A percentile compares a stretch with the other conserved stretches of the same genome.
These are phyloP conservation scores for Caenorhabditis plicata DNA, from an alignment of 2,888 invertebrate species.

Conservation along the genomic window DNA sequence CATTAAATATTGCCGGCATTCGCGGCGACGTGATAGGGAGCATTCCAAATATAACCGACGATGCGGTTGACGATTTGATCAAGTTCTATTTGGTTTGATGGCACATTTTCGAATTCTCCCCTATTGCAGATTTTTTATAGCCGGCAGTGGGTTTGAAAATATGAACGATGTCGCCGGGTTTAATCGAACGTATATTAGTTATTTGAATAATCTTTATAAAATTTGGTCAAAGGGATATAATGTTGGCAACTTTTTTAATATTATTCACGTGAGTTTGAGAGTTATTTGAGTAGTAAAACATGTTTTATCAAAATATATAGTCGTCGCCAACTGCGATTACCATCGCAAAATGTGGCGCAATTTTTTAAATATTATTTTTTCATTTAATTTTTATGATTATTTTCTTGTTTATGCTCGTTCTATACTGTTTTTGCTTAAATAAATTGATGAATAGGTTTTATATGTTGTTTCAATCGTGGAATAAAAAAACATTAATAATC, in stretches of 20 bases:
- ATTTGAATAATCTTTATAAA: slow-evolving; percentile 45
- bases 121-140: slow-evolving; percentile 46
- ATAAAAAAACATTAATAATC: too few relatives aligned
- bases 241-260: slow-evolving; percentile 48
- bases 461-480: too few relatives aligned
- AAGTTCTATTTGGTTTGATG: slow-evolving; percentile 16
- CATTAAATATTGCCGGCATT: slow-evolving; percentile 47
- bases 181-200: slow-evolving; percentile 53
- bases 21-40: slow-evolving; percentile 43
- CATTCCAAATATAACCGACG: slow-evolving; percentile 36
- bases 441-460: too few relatives aligned
- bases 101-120: background rate
- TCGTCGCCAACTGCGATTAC: too few relatives aligned
- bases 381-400: too few relatives aligned
- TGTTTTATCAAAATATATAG: background rate
- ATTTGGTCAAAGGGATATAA: slow-evolving; percentile 54
- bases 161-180: slow-evolving; percentile 52
- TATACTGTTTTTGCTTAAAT: too few relatives aligned
- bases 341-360: too few relatives aligned
- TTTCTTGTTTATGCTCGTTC: too few relatives aligned
- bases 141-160: slow-evolving; percentile 59
- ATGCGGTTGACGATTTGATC: slow-evolving; percentile 41
- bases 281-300: background rate
- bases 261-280: slow-evolving; percentile 40
- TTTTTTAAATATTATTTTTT: too few relatives aligned